Conservation (phyloP, 2,888 invertebrate genomes). For the Drosophila merina region DNA sequence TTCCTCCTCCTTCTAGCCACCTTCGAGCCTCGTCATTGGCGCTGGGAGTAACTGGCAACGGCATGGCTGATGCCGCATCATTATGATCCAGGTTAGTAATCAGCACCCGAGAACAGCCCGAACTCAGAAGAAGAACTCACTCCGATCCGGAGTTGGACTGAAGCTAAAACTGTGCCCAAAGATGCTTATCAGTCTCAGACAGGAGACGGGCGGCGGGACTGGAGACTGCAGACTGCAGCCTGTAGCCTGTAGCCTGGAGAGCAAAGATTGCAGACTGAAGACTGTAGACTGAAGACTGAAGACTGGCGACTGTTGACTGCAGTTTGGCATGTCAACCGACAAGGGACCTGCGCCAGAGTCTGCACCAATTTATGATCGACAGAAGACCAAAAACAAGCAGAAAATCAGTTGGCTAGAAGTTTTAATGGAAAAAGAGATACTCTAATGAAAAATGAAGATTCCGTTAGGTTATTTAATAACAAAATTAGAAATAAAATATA, state of each 20-base stretch:
- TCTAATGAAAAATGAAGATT: background rate
- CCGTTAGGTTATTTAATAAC: too few relatives aligned
- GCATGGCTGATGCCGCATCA: slow-evolving; percentile 18
- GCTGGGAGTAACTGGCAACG: slow-evolving; percentile 16
- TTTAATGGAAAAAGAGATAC: slow-evolving; percentile 1
- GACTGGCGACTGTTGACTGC: slow-evolving; percentile 36
- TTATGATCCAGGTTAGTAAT: slow-evolving; percentile 71
- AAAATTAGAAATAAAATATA: too few relatives aligned
- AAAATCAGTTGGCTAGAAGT: slow-evolving; percentile 12
- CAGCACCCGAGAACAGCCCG: slow-evolving; percentile 54
- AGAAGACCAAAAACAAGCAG: slow-evolving; percentile 53
- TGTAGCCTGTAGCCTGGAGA: slow-evolving; percentile 48
- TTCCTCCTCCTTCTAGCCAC: slow-evolving; percentile 1
- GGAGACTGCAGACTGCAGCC: background rate
- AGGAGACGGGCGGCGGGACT: slow-evolving; percentile 36
- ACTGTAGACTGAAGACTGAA: slow-evolving; percentile 32
- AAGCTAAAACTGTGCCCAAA: slow-evolving; percentile 41
- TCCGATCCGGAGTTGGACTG: slow-evolving; percentile 21
- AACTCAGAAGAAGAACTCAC: slow-evolving; percentile 10
- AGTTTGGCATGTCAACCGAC: slow-evolving; percentile 48
- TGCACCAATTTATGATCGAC: slow-evolving; percentile 80
- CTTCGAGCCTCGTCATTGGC: slow-evolving; percentile 24
- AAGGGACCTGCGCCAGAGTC: slow-evolving; percentile 26
- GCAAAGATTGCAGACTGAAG: slow-evolving; percentile 28
- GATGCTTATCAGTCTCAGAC: slow-evolving; percentile 70